phyloP scores from a whole-genome alignment of 1,140 invertebrate genomes.

The Polypedilum pembai region DNA sequence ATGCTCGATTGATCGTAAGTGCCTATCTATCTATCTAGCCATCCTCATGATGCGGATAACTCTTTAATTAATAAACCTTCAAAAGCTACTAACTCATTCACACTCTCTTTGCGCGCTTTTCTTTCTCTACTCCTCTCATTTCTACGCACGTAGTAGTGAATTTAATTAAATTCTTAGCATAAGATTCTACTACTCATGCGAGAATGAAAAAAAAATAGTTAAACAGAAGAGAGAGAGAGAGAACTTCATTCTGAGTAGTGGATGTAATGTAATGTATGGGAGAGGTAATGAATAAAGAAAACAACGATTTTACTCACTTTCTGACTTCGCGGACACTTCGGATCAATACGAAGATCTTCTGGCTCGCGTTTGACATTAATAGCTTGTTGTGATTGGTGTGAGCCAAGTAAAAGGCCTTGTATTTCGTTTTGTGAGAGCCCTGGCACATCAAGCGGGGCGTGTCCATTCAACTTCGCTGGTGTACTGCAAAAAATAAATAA shows the following conservation, averaged over 20 bases:
- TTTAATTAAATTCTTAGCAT: no score
- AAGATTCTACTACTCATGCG: no score
- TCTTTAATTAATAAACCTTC: neutral
- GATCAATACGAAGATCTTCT: constrained; percentile 44
- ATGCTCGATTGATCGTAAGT: no score
- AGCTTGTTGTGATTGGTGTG: constrained; percentile 42
- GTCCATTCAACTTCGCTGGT: constrained; percentile 41
- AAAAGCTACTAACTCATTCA: constrained; percentile 30
- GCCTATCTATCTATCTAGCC: no score
- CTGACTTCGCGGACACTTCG: constrained; percentile 38
- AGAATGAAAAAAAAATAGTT: no score
- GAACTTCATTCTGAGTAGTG: no score
- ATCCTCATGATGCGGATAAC: no score
- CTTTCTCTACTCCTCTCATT: neutral
- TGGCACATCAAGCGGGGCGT: constrained; percentile 43
- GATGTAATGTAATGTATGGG: no score
- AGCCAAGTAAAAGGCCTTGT: constrained; percentile 44
- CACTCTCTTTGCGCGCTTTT: constrained; percentile 35
- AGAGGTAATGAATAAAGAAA: constrained; percentile 22
- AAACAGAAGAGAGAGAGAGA: no score
- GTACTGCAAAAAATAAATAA: constrained; percentile 32
- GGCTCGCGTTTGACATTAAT: constrained; percentile 44
- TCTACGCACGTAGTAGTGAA: no score
- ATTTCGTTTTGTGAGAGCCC: constrained; percentile 45
- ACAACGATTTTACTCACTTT: constrained; percentile 37